Evolutionary conservation across 2,797 vertebrate species (phyloP).

Genomic region (Scomberomorus guttatus): DNA sequence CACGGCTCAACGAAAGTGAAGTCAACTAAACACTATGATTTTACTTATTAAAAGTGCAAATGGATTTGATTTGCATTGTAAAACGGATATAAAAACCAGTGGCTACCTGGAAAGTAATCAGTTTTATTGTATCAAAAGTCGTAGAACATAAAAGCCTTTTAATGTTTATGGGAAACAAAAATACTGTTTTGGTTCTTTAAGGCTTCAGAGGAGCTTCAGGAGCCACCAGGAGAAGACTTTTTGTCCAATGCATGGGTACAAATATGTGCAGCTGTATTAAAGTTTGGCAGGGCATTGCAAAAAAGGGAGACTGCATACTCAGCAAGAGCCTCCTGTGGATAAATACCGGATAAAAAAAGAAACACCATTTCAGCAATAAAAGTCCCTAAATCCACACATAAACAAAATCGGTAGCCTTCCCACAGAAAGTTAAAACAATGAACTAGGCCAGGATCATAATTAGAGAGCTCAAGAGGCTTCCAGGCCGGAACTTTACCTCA

Average conservation of each 20-base stretch:
- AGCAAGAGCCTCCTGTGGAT: conserved; percentile 36
- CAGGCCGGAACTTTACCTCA: conserved; percentile 78
- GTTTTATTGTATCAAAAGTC: too few relatives aligned
- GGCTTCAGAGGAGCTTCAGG: neutral
- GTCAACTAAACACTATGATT: neutral
- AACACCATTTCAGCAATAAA: conserved; percentile 33
- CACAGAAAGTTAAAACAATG: conserved; percentile 13
- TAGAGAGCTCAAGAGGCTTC: conserved; percentile 10
- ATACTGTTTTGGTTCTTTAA: neutral
- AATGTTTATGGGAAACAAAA: neutral
- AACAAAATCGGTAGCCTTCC: conserved; percentile 8
- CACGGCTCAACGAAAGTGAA: neutral
- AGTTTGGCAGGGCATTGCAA: conserved; percentile 23
- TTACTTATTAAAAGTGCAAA: too few relatives aligned
- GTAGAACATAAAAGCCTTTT: neutral
- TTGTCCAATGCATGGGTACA: neutral
- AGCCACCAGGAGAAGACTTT: conserved; percentile 3
- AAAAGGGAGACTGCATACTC: conserved; percentile 28
- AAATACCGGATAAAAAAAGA: conserved; percentile 13
- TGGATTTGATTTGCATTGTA: too few relatives aligned
- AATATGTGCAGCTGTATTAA: conserved; percentile 31
- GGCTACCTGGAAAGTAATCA: too few relatives aligned
- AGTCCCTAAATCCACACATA: conserved; percentile 13
- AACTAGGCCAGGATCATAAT: neutral
- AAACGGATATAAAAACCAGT: too few relatives aligned